Evolutionary conservation across 2,888 invertebrate species (phyloP).

Genomic region (Achlya flavicornis): DNA sequence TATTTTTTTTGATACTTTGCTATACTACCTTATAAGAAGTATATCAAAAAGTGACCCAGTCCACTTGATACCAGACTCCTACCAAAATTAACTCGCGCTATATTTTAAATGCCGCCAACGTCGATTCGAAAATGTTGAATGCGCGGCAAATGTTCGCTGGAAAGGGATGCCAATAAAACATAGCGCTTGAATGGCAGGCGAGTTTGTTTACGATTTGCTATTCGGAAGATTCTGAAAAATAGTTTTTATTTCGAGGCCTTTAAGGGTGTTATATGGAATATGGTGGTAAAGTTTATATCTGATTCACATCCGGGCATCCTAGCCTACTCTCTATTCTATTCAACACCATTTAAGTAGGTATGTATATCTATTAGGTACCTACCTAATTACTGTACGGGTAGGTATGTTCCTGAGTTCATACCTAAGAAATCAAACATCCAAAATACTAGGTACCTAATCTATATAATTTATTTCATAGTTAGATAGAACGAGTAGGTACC

Average conservation of each 20-base stretch:
- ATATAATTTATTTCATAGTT: no score
- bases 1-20: constrained; percentile 54
- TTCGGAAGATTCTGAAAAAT: constrained; percentile 71
- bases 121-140: constrained; percentile 75
- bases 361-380: no score
- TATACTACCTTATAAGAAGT: constrained; percentile 70
- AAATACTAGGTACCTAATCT: no score
- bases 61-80: constrained; percentile 70
- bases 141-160: constrained; percentile 79
- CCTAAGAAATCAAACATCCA: no score
- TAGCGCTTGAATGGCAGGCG: constrained; percentile 69
- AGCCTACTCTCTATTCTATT: no score
- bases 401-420: no score
- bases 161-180: constrained; percentile 83
- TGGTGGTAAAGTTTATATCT: neutral
- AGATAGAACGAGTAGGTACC: no score
- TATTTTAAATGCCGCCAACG: constrained; percentile 82
- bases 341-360: no score
- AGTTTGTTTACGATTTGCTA: constrained; percentile 82
- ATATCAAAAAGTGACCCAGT: constrained; percentile 78
- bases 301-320: neutral
- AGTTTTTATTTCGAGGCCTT: constrained; percentile 72
- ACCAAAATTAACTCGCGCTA: constrained; percentile 78
- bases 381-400: no score
- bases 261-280: constrained; percentile 56